Evolutionary conservation across 2,888 invertebrate genomes (phyloP), one percentile per base, ranked within the genome.

Genomic region (Byasa hedistus): DNA sequence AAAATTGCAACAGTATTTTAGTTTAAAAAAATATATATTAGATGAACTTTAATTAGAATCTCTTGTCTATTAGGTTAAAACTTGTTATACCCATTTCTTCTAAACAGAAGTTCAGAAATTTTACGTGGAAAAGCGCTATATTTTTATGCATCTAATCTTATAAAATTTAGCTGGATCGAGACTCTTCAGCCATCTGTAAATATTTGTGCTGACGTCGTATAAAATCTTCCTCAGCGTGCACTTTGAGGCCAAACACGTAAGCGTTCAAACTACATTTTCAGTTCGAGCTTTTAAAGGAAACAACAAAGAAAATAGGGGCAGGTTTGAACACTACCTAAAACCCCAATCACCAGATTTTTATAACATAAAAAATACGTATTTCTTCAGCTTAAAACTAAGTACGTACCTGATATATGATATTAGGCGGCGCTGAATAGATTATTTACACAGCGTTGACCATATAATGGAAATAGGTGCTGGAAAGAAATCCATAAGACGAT

Each of bases 101-200:
- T 4, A 44, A 2, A 4, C 44, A 44, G 4, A 10, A 44, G 15
- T 44, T 19, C 4, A 17, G 44, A 15, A 19, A 44, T 17, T 1
- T 44, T 12, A 12, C 15, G 44, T 17, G 4, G 1, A 15, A 15
- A 44, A 44, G 44, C 44, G 12, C 52, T 8, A 52, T 21, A 52
- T 21, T 52, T 52, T 52, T 21, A 52, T 21, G 52, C 52, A 52
- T 21, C 21, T 52, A 52, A 52, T 21, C n/a, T 52, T 52, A 52
- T 52, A 21, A 52, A 52, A 52, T 52, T 52, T 52, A 52, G 27
- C 27, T 24, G 27, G 56, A 27, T 56, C 56, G 7, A 19, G 56
- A 19, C 24, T 24, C 24, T 56, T 57, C 22, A 57, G 22, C 22
- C 52, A 21, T 52, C 5, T n/a, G 52, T 52, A 52, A 52, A 52